phyloP scores from a whole-genome alignment of 2,888 invertebrate genomes.

The Mesorhabditis sp. region DNA sequence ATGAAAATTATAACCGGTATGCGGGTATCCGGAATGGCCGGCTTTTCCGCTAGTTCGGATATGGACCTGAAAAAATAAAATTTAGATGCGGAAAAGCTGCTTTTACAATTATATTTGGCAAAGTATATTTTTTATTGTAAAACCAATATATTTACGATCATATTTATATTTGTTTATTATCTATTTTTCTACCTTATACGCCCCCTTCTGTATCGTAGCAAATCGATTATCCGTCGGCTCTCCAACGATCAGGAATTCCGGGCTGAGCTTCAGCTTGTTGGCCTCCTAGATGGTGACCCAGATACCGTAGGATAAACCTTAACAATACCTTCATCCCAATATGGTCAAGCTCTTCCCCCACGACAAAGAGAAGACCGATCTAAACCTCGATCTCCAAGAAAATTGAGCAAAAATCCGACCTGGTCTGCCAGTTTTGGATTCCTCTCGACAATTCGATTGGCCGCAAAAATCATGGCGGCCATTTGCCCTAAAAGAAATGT shows the following conservation, averaged over 20 bases:
- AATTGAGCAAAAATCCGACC: conserved; percentile 10
- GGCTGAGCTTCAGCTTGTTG: conserved; percentile 38
- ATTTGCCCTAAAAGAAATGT: conserved; percentile 39
- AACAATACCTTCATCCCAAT: conserved; percentile 45
- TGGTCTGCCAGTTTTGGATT: conserved; percentile 34
- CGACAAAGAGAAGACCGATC: conserved; percentile 48
- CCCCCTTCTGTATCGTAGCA: conserved; percentile 52
- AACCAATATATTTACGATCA: neutral
- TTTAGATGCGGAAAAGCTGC: neutral
- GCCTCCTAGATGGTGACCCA: conserved; percentile 33
- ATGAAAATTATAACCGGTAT: conserved; percentile 15
- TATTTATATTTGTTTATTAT: neutral
- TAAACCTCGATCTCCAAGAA: neutral
- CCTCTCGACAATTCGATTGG: conserved; percentile 28
- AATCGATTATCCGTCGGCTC: conserved; percentile 55
- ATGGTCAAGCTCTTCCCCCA: conserved; percentile 54
- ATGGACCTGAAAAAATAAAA: conserved; percentile 20
- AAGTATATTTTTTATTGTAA: too few relatives aligned
- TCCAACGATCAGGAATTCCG: conserved; percentile 51
- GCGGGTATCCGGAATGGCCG: conserved; percentile 50
- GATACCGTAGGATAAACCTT: too few relatives aligned
- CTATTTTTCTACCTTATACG: conserved; percentile 35
- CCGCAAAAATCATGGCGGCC: conserved; percentile 50
- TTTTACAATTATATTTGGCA: too few relatives aligned
- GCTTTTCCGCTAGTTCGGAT: conserved; percentile 33